phyloP scores from a whole-genome alignment of 53 echinoderm and acorn worm species.

The Patiria pectinifera region DNA sequence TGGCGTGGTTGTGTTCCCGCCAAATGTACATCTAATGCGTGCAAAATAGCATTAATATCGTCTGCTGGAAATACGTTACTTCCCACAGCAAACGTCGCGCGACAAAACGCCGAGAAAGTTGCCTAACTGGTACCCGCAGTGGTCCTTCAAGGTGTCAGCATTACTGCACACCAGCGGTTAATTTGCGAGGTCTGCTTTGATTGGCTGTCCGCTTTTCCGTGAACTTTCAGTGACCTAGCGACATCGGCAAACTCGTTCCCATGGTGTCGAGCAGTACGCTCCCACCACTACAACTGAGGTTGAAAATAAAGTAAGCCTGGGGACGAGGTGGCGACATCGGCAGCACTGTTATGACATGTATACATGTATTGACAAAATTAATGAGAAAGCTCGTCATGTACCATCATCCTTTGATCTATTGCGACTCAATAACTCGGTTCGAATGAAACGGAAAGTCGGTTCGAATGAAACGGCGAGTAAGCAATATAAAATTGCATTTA shows the following conservation, averaged over 20 bases:
- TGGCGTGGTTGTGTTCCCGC: not conserved
- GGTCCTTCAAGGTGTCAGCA: not conserved
- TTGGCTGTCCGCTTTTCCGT: not conserved
- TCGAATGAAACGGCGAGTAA: not conserved
- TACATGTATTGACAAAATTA: too few species aligned
- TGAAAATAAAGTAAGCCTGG: too few species aligned
- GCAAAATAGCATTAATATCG: not conserved
- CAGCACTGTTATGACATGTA: too few species aligned
- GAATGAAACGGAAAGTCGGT: not conserved
- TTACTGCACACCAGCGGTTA: not conserved
- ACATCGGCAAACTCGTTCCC: too few species aligned
- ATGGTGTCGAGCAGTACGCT: too few species aligned
- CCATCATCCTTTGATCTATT: not conserved
- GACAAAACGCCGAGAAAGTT: not conserved
- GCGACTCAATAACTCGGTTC: not conserved
- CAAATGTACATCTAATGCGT: not conserved
- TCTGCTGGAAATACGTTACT: not conserved
- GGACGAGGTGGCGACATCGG: too few species aligned
- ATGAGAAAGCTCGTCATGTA: not conserved
- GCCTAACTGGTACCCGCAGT: not conserved
- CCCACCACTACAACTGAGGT: too few species aligned
- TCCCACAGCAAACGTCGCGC: not conserved
- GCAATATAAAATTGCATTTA: not conserved
- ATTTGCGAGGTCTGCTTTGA: not conserved
- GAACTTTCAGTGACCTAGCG: not conserved